Evolutionary conservation across 2,888 invertebrate species (phyloP).

Genomic region (Galeruca laticollis): DNA sequence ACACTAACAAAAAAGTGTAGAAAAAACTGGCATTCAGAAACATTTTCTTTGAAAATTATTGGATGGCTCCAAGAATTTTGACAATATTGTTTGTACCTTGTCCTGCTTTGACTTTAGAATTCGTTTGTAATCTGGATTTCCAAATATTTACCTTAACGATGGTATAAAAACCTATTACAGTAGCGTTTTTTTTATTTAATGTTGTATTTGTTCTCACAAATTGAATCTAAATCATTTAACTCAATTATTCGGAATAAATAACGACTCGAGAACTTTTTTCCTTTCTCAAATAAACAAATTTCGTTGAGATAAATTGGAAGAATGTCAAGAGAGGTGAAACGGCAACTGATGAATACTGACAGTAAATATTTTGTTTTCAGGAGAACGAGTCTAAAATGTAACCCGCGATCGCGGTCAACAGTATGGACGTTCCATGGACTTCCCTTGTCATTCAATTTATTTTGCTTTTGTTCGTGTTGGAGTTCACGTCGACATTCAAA

Average conservation of each 20-base stretch:
- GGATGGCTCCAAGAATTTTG: too few species aligned
- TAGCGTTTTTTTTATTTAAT: too few species aligned
- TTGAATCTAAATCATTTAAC: too few species aligned
- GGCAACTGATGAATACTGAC: conserved; percentile 9
- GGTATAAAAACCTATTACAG: not conserved
- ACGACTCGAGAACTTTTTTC: not conserved
- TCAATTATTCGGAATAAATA: not conserved
- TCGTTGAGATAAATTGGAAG: not conserved
- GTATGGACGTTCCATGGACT: conserved; percentile 65
- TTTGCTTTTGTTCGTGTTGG: conserved; percentile 60
- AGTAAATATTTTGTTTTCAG: conserved; percentile 57
- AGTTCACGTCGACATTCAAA: conserved; percentile 62
- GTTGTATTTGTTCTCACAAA: too few species aligned
- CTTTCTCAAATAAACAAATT: not conserved
- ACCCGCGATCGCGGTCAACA: conserved; percentile 59
- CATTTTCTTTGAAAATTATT: too few species aligned
- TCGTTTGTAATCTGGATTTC: not conserved
- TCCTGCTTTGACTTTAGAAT: too few species aligned
- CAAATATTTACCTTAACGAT: not conserved
- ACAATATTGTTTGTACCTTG: too few species aligned
- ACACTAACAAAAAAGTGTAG: too few species aligned
- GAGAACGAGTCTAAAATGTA: conserved; percentile 61
- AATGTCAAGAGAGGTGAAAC: conserved; percentile 7
- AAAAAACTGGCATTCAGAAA: too few species aligned
- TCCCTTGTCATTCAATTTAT: conserved; percentile 59